Evolutionary conservation across 2,113 vertebrate species (phyloP).

Genomic region (Notothenia coriiceps): DNA sequence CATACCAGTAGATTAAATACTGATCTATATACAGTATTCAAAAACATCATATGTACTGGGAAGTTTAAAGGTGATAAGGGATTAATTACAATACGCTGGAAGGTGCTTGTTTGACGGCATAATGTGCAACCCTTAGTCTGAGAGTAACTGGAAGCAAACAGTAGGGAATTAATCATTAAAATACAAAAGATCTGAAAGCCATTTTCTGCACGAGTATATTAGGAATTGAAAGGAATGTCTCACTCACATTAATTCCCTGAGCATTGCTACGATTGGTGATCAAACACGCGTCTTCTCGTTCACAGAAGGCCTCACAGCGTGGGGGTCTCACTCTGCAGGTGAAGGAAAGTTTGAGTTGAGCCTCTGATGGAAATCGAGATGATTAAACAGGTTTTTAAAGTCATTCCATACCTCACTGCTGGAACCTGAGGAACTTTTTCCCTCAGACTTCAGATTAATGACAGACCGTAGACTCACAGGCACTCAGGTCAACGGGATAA

Average conservation of each 20-base stretch:
- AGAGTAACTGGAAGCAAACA: constrained; percentile 21
- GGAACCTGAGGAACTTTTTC: constrained; percentile 20
- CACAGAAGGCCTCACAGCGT: constrained; percentile 53
- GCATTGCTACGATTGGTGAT: constrained; percentile 28
- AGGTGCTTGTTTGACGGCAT: neutral
- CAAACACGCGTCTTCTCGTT: constrained; percentile 43
- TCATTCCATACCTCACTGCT: constrained; percentile 32
- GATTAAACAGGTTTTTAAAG: constrained; percentile 54
- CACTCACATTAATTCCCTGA: constrained; percentile 16
- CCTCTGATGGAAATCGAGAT: constrained; percentile 17
- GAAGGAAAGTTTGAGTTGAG: constrained; percentile 25
- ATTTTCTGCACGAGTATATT: constrained; percentile 10
- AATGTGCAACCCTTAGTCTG: neutral
- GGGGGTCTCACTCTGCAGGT: constrained; percentile 19
- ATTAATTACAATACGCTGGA: neutral
- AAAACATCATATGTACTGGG: neutral
- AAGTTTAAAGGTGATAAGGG: neutral
- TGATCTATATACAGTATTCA: neutral
- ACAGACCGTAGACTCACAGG: constrained; percentile 21
- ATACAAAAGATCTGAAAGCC: constrained; percentile 44
- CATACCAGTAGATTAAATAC: neutral
- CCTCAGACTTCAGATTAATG: constrained; percentile 44
- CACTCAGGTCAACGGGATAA: constrained; percentile 27
- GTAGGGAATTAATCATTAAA: constrained; percentile 40
- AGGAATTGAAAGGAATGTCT: constrained; percentile 25